Evolutionary conservation across 2,888 invertebrate species (phyloP), one percentile per base, ranked within the genome.

Genomic region (Amphipyra tragopoginis): DNA sequence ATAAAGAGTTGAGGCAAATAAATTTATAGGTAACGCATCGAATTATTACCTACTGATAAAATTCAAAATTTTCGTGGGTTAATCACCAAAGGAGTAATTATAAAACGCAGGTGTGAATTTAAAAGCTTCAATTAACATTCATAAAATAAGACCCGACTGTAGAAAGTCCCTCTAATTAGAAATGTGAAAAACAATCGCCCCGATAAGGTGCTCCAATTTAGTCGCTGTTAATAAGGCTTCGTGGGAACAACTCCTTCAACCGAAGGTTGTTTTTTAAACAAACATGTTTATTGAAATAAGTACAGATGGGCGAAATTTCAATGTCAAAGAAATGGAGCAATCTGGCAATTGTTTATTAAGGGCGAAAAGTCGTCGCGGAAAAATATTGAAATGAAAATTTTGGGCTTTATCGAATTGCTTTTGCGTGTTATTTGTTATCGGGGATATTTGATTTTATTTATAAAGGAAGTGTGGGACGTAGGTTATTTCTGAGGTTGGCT

Each of bases 161-260:
- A 55, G 62, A 70, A 75, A 72, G 74, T 70, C 49, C 13, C 69
- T 77, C 79, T 83, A 82, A 82, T 84, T 81, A 80, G 77, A 75
- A 70, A 75, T 62, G 79, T 81, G 21, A 79, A 81, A 70, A 81
- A 79, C 79, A 83, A 80, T 83, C 57, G 72, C 70, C 69, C 63
- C 63, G 65, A 76, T 80, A 81, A 80, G 76, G 73, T 68, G 70
- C 67, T 77, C 79, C 75, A 80, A 76, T 83, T 79, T 68, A 50
- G 75, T 51, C 26, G 38, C 14, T 52, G 71, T 70, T 76, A 60
- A 57, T 63, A 63, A 73, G 62, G 48, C 45, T 55, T 45, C 65
- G 75, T 74, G 77, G 59, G 71, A 79, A 72, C 59, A 57, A 53
- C 42, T 58, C 64, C 50, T 34, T 34, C 13, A 47, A 65, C 42